Conservation (phyloP, 1,140 invertebrate genomes). For the Venturia canescens region DNA sequence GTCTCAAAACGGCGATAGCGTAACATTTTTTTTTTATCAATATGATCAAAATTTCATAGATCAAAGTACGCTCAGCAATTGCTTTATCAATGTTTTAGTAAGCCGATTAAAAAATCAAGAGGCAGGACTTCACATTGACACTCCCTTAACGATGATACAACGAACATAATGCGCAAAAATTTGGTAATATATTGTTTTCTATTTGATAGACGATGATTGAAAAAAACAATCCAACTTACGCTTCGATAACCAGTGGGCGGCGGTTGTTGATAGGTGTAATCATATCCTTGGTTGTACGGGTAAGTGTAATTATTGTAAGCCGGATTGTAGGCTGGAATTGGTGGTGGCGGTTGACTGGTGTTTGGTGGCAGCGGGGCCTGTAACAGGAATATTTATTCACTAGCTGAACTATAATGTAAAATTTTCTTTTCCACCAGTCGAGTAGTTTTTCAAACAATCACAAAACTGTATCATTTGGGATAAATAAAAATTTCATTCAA, state of each 20-base stretch:
- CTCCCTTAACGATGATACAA: not conserved
- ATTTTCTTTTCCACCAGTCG: too few relatives aligned
- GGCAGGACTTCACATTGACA: not conserved
- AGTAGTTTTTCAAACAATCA: too few relatives aligned
- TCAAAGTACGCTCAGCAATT: too few relatives aligned
- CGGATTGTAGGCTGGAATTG: constrained; percentile 66
- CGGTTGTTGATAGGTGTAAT: constrained; percentile 71
- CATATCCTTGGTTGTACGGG: constrained; percentile 68
- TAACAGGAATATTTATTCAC: constrained; percentile 18
- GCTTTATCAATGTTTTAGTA: too few relatives aligned
- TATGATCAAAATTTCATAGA: not conserved
- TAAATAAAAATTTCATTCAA: too few relatives aligned
- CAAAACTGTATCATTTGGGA: too few relatives aligned
- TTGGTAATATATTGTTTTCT: not conserved
- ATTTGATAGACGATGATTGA: not conserved
- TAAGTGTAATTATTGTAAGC: constrained; percentile 72
- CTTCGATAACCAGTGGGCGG: constrained; percentile 68
- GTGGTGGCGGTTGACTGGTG: constrained; percentile 71
- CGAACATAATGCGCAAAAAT: not conserved
- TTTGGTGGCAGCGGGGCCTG: constrained; percentile 67
- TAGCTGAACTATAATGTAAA: not conserved
- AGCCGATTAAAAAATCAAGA: too few relatives aligned
- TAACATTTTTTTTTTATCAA: not conserved
- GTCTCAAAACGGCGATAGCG: not conserved
- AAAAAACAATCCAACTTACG: constrained; percentile 65